Conservation (phyloP, 2,888 invertebrate species). For the Cosmopolites sordidus region DNA sequence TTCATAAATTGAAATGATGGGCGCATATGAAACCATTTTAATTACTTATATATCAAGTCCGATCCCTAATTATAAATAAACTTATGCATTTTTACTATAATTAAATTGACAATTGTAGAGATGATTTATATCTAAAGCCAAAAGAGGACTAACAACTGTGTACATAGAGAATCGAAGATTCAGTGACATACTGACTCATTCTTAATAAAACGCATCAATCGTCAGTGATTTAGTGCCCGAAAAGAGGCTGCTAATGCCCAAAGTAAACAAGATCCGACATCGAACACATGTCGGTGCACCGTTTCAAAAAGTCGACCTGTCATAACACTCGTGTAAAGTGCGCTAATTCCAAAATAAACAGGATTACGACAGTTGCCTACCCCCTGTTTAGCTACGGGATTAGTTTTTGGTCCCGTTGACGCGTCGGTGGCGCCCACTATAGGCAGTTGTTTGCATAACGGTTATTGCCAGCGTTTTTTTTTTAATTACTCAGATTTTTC, state of each 20-base stretch:
- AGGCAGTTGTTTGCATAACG: neutral
- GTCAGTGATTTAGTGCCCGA: neutral
- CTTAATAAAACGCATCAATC: too few species aligned
- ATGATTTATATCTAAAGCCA: too few species aligned
- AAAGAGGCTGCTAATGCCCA: neutral
- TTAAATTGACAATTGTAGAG: too few species aligned
- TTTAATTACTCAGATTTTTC: too few species aligned
- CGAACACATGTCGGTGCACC: constrained; percentile 14
- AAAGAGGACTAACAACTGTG: too few species aligned
- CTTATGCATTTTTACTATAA: too few species aligned
- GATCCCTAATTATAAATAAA: too few species aligned
- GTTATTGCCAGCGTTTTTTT: neutral
- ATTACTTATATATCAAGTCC: too few species aligned
- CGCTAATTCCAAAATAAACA: constrained; percentile 35
- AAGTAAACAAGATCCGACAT: constrained; percentile 2
- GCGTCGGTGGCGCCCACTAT: neutral
- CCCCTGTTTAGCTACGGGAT: constrained; percentile 17
- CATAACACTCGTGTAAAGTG: constrained; percentile 27
- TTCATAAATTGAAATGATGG: too few species aligned
- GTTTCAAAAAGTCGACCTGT: constrained; percentile 29
- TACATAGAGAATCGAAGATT: too few species aligned
- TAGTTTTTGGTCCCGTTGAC: constrained; percentile 3
- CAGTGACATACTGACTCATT: too few species aligned
- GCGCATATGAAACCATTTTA: too few species aligned
- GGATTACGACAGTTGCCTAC: constrained; percentile 29